These are phyloP conservation scores for Nemotelus pantherinus DNA, from an alignment of 2,888 invertebrate genomes.

Conservation along the genomic window DNA sequence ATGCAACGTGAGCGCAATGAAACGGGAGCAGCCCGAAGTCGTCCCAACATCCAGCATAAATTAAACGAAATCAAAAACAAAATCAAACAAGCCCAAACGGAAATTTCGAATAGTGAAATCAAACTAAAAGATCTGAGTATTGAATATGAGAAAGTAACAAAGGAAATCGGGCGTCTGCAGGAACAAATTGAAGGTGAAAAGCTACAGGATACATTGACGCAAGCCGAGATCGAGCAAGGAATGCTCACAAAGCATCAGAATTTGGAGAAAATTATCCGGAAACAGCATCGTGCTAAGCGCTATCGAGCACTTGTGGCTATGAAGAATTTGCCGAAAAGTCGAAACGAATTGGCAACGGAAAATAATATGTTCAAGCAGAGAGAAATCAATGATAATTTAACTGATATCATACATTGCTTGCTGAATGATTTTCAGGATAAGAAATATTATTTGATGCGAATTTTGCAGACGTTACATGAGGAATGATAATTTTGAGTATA, in stretches of 20 bases:
- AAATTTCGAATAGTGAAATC: constrained; percentile 56
- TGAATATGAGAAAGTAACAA: constrained; percentile 55
- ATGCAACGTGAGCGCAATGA: constrained; percentile 68
- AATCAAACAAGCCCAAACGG: constrained; percentile 67
- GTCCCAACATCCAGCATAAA: constrained; percentile 68
- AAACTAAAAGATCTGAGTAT: constrained; percentile 55
- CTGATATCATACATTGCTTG: constrained; percentile 69
- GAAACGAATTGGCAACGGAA: constrained; percentile 67
- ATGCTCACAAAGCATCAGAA: constrained; percentile 62
- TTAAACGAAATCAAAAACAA: constrained; percentile 70
- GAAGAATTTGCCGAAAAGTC: constrained; percentile 55
- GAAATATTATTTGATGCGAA: constrained; percentile 63
- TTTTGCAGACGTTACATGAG: constrained; percentile 68
- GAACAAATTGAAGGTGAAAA: constrained; percentile 57
- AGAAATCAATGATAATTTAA: constrained; percentile 69
- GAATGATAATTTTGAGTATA: constrained; percentile 52
- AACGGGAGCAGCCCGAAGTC: constrained; percentile 65
- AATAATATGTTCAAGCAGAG: constrained; percentile 70
- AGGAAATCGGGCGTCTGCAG: constrained; percentile 55
- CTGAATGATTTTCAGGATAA: constrained; percentile 72
- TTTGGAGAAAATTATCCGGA: constrained; percentile 71
- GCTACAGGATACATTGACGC: constrained; percentile 56
- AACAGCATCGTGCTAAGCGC: constrained; percentile 75
- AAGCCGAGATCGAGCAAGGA: constrained; percentile 63
- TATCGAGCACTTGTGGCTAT: constrained; percentile 67